A percentile compares a stretch with the other conserved stretches of the same genome.
Conservation (phyloP, 2,888 invertebrate species). For the Himalopsyche anomala region DNA sequence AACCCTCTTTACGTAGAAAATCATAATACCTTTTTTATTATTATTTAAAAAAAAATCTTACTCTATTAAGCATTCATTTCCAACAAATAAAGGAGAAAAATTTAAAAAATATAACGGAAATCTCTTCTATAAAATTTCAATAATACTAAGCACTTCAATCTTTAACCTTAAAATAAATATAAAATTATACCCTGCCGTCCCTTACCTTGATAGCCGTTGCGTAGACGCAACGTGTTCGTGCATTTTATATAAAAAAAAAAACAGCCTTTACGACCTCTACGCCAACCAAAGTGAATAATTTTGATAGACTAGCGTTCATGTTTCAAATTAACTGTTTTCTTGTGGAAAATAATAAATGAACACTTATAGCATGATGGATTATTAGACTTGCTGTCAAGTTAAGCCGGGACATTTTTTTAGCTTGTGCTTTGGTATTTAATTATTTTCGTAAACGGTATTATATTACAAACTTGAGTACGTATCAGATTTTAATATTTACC, state of each 20-base stretch:
- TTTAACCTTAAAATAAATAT: no score
- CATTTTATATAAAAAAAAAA: conserved; percentile 9
- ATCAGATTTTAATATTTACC: not conserved
- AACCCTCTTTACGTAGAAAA: no score
- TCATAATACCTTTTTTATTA: no score
- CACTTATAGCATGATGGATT: conserved; percentile 16
- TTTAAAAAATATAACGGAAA: no score
- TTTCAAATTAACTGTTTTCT: not conserved
- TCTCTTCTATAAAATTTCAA: no score
- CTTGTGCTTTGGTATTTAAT: not conserved
- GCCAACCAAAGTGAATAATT: not conserved
- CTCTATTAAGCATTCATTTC: no score
- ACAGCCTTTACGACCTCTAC: not conserved
- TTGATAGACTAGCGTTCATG: not conserved
- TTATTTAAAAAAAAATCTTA: no score
- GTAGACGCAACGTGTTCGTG: conserved; percentile 14
- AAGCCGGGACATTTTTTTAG: not conserved
- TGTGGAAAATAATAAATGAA: not conserved
- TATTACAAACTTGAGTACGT: not conserved
- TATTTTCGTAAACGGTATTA: conserved; percentile 16
- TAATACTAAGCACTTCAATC: no score
- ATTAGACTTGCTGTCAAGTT: not conserved
- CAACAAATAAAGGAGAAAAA: no score
- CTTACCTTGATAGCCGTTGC: no score
- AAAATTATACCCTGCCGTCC: no score